A percentile compares a stretch with the other conserved stretches of the same genome.
These are phyloP conservation scores for Erebia aethiops DNA, from an alignment of 2,888 invertebrate genomes.

Conservation along the genomic window DNA sequence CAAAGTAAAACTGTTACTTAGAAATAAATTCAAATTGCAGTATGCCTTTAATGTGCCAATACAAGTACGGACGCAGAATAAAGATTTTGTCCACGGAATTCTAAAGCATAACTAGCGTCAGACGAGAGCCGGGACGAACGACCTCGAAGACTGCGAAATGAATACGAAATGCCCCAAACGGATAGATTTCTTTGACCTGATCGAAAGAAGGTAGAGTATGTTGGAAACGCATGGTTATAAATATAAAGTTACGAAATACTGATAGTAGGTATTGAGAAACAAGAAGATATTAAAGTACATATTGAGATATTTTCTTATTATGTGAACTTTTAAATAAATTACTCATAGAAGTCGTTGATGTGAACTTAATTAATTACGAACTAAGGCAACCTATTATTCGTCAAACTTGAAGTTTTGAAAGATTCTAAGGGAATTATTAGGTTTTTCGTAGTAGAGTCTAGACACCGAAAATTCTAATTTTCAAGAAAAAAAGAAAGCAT, in stretches of 20 bases:
- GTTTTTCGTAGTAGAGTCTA: no score
- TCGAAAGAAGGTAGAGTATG: conserved; percentile 19
- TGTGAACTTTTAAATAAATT: no score
- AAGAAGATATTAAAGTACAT: no score
- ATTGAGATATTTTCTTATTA: no score
- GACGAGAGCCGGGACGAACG: conserved; percentile 80
- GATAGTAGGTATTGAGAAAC: background rate
- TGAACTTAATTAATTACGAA: no score
- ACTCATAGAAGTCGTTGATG: no score
- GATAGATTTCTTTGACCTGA: conserved; percentile 51
- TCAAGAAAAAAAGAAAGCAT: no score
- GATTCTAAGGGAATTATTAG: no score
- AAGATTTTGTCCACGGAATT: conserved; percentile 60
- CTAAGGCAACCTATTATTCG: no score
- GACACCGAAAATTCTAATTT: no score
- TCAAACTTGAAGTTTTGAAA: no score
- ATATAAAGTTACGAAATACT: background rate
- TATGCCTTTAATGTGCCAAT: conserved; percentile 70
- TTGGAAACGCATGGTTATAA: background rate
- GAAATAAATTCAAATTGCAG: conserved; percentile 47
- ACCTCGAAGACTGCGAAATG: conserved; percentile 70
- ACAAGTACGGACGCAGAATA: conserved; percentile 68
- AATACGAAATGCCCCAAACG: conserved; percentile 67
- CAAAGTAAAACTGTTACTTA: conserved; percentile 26
- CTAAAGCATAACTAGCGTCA: conserved; percentile 67